Conservation (phyloP, 2,888 invertebrate species). For the Monopis laevigella region DNA sequence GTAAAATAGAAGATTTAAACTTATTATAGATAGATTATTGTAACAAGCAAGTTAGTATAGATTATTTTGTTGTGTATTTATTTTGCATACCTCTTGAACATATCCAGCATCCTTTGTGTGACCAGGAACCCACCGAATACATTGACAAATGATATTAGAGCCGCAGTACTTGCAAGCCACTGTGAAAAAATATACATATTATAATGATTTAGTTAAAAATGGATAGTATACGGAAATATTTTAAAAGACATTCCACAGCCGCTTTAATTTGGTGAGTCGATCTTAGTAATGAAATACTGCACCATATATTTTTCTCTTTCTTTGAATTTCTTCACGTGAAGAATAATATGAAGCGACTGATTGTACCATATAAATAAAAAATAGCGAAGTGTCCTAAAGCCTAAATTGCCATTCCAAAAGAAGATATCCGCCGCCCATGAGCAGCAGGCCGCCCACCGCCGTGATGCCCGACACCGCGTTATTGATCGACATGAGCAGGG, state of each 20-base stretch:
- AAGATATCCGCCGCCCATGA: slow-evolving; percentile 86
- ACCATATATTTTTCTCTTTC: no score
- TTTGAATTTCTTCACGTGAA: no score
- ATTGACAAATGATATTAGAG: slow-evolving; percentile 89
- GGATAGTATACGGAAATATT: no score
- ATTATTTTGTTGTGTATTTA: background rate
- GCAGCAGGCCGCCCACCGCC: slow-evolving; percentile 86
- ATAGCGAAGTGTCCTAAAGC: no score
- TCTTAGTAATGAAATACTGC: no score
- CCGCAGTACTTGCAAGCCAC: slow-evolving; percentile 82
- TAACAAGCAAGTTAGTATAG: background rate
- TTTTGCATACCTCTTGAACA: slow-evolving; percentile 78
- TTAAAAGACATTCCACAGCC: no score
- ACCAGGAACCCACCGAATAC: slow-evolving; percentile 91
- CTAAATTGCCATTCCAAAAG: no score
- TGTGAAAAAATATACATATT: no score
- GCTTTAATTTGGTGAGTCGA: no score
- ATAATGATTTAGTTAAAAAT: no score
- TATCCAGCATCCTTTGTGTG: slow-evolving; percentile 91
- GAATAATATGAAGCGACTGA: no score
- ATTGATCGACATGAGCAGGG: slow-evolving; percentile 92
- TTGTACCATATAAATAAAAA: no score
- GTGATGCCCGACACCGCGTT: slow-evolving; percentile 93
- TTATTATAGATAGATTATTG: background rate
- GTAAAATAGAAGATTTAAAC: background rate